Conservation (phyloP, 2,888 invertebrate genomes). For the Hemistola chrysoprasaria region DNA sequence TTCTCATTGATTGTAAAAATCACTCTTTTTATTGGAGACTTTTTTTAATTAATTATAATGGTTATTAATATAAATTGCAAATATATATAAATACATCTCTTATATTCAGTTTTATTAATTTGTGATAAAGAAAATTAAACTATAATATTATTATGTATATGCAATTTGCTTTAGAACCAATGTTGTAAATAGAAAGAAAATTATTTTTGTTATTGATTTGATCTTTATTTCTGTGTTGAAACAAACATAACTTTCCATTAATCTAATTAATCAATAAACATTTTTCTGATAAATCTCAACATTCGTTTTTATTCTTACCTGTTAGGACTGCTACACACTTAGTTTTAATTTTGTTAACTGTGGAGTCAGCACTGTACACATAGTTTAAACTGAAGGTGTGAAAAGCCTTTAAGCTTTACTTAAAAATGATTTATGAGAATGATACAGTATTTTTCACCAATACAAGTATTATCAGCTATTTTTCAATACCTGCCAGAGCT, state of each 20-base stretch:
- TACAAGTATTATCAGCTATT: too few species aligned
- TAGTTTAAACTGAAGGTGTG: too few species aligned
- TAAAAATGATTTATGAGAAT: too few species aligned
- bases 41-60: slow-evolving; percentile 17
- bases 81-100: background rate
- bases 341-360: too few species aligned
- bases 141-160: slow-evolving; percentile 2
- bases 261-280: slow-evolving; percentile 70
- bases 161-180: slow-evolving; percentile 23
- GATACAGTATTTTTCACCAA: too few species aligned
- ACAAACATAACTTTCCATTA: slow-evolving; percentile 62
- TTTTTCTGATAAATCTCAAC: slow-evolving; percentile 64
- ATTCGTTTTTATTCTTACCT: slow-evolving; percentile 32
- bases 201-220: slow-evolving; percentile 71
- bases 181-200: slow-evolving; percentile 64
- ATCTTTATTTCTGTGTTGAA: slow-evolving; percentile 71
- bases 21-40: slow-evolving; percentile 46
- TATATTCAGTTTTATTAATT: background rate
- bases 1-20: slow-evolving; percentile 56
- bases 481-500: too few species aligned
- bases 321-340: too few species aligned
- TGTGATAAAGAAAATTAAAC: background rate
- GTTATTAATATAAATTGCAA: slow-evolving; percentile 31
- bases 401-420: too few species aligned
- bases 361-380: too few species aligned